These are phyloP conservation scores for Andrena camellia DNA, from an alignment of 2,888 invertebrate genomes.

Conservation along the genomic window DNA sequence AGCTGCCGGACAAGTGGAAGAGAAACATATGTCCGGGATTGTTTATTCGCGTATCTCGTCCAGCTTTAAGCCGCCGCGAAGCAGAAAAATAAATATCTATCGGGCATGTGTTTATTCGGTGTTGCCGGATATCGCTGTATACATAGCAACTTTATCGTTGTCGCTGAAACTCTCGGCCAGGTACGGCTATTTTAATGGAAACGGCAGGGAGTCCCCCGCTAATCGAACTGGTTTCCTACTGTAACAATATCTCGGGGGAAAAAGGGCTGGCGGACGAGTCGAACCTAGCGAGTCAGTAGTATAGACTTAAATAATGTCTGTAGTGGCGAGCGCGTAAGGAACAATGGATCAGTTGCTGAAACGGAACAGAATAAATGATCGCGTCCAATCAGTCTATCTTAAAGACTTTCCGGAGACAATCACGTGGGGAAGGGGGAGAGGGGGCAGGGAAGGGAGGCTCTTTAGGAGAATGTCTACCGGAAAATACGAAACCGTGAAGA, in stretches of 20 bases:
- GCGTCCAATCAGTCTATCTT: conserved; percentile 58
- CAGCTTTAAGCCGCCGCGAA: conserved; percentile 62
- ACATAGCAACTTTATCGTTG: conserved; percentile 75
- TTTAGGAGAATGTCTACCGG: conserved; percentile 46
- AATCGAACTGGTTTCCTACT: conserved; percentile 6
- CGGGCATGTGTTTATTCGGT: conserved; percentile 68
- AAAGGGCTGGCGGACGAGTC: neutral
- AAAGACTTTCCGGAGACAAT: conserved; percentile 49
- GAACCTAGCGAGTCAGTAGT: neutral
- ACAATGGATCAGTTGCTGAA: conserved; percentile 12
- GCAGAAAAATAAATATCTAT: conserved; percentile 71
- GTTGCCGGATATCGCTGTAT: conserved; percentile 73
- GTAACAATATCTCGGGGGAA: neutral
- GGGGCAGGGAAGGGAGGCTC: conserved; percentile 2
- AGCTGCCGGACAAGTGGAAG: conserved; percentile 60
- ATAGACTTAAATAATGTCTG: conserved; percentile 19
- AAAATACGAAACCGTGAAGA: conserved; percentile 68
- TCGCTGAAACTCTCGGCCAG: conserved; percentile 47
- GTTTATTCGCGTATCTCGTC: conserved; percentile 71
- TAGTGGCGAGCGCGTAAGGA: neutral
- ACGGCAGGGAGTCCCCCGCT: neutral
- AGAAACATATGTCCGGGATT: conserved; percentile 71
- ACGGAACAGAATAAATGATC: conserved; percentile 49
- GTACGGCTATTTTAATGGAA: conserved; percentile 27
- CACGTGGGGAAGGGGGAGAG: neutral